These are phyloP conservation scores for Heliconius cydno DNA, from an alignment of 2,888 invertebrate genomes.

Conservation along the genomic window DNA sequence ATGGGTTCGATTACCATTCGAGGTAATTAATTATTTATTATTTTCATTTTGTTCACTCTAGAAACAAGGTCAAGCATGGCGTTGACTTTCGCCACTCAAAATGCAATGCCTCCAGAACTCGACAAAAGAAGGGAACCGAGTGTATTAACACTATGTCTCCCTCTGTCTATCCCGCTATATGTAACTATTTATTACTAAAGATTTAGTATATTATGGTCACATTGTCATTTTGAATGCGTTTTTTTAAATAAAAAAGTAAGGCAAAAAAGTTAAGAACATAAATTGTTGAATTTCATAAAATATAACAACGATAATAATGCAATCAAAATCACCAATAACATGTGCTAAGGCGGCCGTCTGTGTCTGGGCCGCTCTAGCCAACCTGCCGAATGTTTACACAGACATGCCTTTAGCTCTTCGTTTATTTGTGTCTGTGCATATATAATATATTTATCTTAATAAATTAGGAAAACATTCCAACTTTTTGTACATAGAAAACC, in stretches of 20 bases:
- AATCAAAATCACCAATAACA: conserved; percentile 33
- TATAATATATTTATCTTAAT: conserved; percentile 44
- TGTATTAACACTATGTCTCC: too few species aligned
- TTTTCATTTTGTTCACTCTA: too few species aligned
- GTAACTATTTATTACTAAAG: background rate
- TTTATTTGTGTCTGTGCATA: conserved; percentile 50
- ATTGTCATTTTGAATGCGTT: background rate
- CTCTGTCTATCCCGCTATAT: too few species aligned
- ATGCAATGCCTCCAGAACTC: too few species aligned
- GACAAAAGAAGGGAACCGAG: too few species aligned
- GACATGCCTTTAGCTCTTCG: conserved; percentile 43
- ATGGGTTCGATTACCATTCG: too few species aligned
- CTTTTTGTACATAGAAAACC: conserved; percentile 34
- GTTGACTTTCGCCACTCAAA: too few species aligned
- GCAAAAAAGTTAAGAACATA: conserved; percentile 1
- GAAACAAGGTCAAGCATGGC: too few species aligned
- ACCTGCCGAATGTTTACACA: conserved; percentile 46
- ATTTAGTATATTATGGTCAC: background rate
- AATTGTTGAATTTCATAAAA: conserved; percentile 23
- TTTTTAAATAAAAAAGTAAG: conserved; percentile 3
- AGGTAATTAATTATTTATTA: too few species aligned
- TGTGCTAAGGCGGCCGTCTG: conserved; percentile 30
- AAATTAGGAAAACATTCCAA: conserved; percentile 37
- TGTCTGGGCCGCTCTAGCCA: conserved; percentile 37
- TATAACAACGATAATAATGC: conserved; percentile 31